Percentiles rank a stretch among this genome's conserved stretches.
These are phyloP conservation scores for Crotalus viridis DNA, from an alignment of 2,113 vertebrate genomes.

Conservation along the genomic window DNA sequence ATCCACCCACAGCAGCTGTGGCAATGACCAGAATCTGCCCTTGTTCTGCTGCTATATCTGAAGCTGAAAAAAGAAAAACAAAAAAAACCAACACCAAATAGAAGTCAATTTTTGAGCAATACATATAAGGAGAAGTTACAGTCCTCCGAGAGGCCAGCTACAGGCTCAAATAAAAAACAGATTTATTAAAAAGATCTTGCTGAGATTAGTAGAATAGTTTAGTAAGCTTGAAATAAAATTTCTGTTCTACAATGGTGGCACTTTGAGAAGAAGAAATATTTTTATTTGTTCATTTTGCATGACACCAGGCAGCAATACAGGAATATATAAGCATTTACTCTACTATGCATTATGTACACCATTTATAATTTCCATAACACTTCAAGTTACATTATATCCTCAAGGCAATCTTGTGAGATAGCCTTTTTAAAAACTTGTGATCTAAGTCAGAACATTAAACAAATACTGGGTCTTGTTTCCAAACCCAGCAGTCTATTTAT, in stretches of 20 bases:
- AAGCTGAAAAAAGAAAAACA: slow-evolving; percentile 79
- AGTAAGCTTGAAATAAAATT: neutral
- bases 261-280: neutral
- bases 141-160: neutral
- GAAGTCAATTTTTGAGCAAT: slow-evolving; percentile 1
- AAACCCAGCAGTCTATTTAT: neutral
- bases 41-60: slow-evolving; percentile 88
- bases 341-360: neutral
- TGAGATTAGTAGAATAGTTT: neutral
- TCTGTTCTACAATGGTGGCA: neutral
- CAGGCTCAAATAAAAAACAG: neutral
- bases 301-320: neutral
- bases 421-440: neutral
- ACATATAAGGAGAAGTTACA: neutral
- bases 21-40: slow-evolving; percentile 93
- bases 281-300: neutral
- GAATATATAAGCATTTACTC: neutral
- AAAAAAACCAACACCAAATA: neutral
- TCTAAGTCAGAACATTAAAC: neutral
- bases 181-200: slow-evolving; percentile 5
- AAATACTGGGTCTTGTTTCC: neutral
- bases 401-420: neutral
- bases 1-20: slow-evolving; percentile 91
- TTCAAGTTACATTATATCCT: neutral
- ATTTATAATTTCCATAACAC: neutral